Evolutionary conservation across 2,113 vertebrate genomes (phyloP), one percentile per base, ranked within the genome.

Genomic region (human (Homo sapiens)): DNA sequence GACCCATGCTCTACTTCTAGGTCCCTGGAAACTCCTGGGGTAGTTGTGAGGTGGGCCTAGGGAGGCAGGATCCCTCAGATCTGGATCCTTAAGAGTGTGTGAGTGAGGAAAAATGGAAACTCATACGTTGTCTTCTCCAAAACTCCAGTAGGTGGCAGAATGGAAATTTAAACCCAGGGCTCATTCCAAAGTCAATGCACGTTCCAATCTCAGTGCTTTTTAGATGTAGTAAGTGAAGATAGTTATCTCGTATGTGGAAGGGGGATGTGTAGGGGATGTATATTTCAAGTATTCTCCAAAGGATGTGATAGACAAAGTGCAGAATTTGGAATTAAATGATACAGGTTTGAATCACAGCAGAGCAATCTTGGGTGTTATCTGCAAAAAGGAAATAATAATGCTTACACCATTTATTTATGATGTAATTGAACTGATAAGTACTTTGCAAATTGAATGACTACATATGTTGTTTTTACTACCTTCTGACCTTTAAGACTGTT

Each of bases 291-390:
- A 32, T 17, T 9, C 20, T 82, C 18, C 16, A 78, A 82, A 91
- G 38, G 76, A 22, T 72, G 83, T 88, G 76, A 45, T 88, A 83
- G 82, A 38, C 72, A 93, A 88, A 91, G 30, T n/a, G 48, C n/a
- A 83, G n/a, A 45, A 70, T 52, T 87, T 61, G 50, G 50, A 83
- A 72, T 55, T 13, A 72, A 87, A 72, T 79, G 92, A 73, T 3
- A 0, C 20, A 57, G 7, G 11, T 22, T 87, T 97, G 83, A 97
- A 79, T 96, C 94, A 96, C 25, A 66, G 88, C 32, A 79, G 76
- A 83, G 13, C 35, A 83, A 91, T 22, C 50, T 73, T 40, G 10
- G 4, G 40, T 61, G 25, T 86, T 92, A 64, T 35, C 43, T 40
- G 38, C 25, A 25, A 64, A 81, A 80, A 82, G 76, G 38, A 93